A percentile compares a stretch with the other conserved stretches of the same genome.
These are phyloP conservation scores for Pithys albifrons DNA, from an alignment of 2,113 vertebrate species.

Conservation along the genomic window DNA sequence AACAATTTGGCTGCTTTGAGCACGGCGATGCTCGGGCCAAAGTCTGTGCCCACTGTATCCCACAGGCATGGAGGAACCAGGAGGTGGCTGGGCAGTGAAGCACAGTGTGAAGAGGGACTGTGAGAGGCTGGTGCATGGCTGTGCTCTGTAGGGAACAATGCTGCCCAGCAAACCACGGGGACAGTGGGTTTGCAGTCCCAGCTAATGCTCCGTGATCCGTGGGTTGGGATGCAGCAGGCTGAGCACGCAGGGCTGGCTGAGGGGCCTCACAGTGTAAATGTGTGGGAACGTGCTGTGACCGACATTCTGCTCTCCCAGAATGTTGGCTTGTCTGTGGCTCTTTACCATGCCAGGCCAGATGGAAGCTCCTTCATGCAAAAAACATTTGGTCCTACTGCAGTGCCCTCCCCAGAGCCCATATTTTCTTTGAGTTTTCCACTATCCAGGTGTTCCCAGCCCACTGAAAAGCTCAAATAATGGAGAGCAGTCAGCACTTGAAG, in stretches of 20 bases:
- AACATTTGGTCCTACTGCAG: neutral
- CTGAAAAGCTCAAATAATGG: neutral
- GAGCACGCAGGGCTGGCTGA: accelerated
- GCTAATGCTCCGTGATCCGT: neutral
- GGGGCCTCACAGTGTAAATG: neutral
- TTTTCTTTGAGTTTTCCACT: neutral
- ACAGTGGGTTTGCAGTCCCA: neutral
- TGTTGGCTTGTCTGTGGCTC: neutral
- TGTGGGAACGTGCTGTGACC: neutral
- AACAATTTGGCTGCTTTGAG: neutral
- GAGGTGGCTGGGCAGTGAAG: neutral
- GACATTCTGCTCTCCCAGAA: neutral
- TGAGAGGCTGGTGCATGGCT: neutral
- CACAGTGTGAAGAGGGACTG: neutral
- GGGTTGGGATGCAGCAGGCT: neutral
- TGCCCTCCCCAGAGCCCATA: neutral
- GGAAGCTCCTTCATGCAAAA: neutral
- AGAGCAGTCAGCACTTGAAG: neutral
- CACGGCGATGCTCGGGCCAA: neutral
- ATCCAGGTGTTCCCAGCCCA: neutral
- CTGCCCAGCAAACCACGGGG: neutral
- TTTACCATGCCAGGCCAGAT: neutral
- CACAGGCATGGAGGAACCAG: neutral
- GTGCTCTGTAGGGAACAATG: neutral
- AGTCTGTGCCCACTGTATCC: neutral